A percentile compares a stretch with the other conserved stretches of the same genome.
These are phyloP conservation scores for Drosophila flavopinicola DNA, from an alignment of 2,888 invertebrate species.

Conservation along the genomic window DNA sequence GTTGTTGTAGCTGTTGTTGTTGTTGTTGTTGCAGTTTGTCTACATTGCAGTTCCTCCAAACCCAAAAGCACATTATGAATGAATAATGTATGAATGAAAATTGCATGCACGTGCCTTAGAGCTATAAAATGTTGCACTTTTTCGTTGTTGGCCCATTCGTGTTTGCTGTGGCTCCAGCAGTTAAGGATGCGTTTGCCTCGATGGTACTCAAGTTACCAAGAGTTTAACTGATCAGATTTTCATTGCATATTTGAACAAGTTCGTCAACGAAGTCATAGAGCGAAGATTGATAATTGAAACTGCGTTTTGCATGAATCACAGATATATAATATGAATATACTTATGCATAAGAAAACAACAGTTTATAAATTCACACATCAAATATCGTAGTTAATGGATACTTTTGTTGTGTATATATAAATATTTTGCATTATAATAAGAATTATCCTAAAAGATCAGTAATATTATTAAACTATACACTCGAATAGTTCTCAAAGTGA, in stretches of 20 bases:
- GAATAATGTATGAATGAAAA: conserved; percentile 83
- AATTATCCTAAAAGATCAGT: no score
- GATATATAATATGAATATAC: neutral
- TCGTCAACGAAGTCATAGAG: conserved; percentile 42
- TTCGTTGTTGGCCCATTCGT: conserved; percentile 17
- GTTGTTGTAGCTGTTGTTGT: conserved; percentile 21
- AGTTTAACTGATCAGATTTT: conserved; percentile 52
- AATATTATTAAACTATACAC: no score
- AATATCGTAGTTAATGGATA: neutral
- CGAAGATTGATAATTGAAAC: neutral
- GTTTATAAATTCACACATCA: no score
- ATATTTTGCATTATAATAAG: no score
- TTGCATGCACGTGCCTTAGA: conserved; percentile 82
- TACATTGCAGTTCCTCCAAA: conserved; percentile 45
- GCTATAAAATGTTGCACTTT: conserved; percentile 78
- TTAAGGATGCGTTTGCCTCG: conserved; percentile 44
- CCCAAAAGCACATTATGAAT: conserved; percentile 76
- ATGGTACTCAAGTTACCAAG: conserved; percentile 46
- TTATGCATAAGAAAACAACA: no score
- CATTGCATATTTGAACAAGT: conserved; percentile 40
- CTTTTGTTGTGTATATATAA: no score
- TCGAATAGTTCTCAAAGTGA: no score
- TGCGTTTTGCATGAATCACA: neutral
- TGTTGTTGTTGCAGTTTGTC: conserved; percentile 38
- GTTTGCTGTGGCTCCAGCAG: conserved; percentile 18